These are phyloP conservation scores for Charanyca ferruginea DNA, from an alignment of 2,888 invertebrate genomes.

Conservation along the genomic window DNA sequence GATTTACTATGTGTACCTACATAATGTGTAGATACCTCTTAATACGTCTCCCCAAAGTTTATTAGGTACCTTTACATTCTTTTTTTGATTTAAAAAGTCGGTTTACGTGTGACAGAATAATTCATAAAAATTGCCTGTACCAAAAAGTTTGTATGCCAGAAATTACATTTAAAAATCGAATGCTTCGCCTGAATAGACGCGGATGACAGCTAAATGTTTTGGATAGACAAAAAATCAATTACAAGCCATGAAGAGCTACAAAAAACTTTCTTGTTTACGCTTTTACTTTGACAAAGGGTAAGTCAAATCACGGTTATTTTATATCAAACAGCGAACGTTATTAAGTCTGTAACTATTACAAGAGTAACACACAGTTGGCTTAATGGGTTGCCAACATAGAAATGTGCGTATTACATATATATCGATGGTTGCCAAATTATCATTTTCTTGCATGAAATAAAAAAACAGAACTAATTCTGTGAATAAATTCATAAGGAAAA, in stretches of 20 bases:
- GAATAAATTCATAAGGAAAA: constrained; percentile 12
- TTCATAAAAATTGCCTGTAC: constrained; percentile 1
- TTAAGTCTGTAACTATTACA: constrained; percentile 4
- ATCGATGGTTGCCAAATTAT: no score
- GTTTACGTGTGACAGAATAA: not conserved
- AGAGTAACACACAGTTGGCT: no score
- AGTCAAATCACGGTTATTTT: constrained; percentile 27
- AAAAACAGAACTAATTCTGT: constrained; percentile 7
- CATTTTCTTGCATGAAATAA: not conserved
- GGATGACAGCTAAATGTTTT: constrained; percentile 43
- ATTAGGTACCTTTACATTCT: no score
- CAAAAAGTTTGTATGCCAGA: constrained; percentile 16
- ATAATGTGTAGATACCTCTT: no score
- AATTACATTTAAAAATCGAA: constrained; percentile 43
- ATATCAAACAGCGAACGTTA: constrained; percentile 22
- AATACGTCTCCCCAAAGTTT: no score
- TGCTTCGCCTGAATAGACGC: constrained; percentile 31
- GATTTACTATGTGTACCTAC: not conserved
- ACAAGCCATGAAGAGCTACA: constrained; percentile 36
- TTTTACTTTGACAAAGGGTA: constrained; percentile 43
- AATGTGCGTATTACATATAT: no score
- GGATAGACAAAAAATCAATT: constrained; percentile 47
- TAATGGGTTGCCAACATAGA: no score
- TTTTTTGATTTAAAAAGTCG: no score
- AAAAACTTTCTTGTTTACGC: constrained; percentile 51